Evolutionary conservation across 2,888 invertebrate species (phyloP).

Genomic region (Unio pictorum): DNA sequence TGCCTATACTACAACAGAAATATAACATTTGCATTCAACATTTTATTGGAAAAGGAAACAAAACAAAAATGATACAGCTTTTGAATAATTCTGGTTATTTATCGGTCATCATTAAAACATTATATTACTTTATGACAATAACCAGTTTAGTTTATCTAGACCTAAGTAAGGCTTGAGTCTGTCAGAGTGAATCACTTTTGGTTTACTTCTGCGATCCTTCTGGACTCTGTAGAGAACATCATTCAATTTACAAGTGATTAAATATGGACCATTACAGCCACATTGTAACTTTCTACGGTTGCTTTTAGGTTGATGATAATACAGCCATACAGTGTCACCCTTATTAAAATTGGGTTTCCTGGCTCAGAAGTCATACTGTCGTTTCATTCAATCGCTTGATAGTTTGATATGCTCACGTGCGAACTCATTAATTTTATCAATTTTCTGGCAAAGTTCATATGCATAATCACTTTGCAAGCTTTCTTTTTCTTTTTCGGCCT

Average conservation of each 20-base stretch:
- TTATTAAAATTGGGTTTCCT: conserved; percentile 8
- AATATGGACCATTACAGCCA: conserved; percentile 25
- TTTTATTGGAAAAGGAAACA: no score
- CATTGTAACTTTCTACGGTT: conserved; percentile 7
- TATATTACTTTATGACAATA: no score
- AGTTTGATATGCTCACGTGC: conserved; percentile 27
- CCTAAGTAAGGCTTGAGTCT: no score
- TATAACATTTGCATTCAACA: no score
- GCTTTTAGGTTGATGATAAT: conserved; percentile 17
- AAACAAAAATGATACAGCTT: no score
- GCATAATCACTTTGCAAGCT: conserved; percentile 20
- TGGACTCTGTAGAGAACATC: conserved; percentile 13
- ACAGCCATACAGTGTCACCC: conserved; percentile 19
- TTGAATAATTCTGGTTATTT: no score
- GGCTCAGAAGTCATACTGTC: conserved; percentile 12
- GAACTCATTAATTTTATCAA: conserved; percentile 80
- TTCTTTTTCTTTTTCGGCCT: not conserved
- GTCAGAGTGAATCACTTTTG: no score
- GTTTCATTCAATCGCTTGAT: conserved; percentile 12
- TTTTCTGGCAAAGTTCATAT: conserved; percentile 74
- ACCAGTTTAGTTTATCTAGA: no score
- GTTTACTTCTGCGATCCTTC: not conserved
- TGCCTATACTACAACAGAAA: no score
- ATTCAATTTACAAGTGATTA: conserved; percentile 7
- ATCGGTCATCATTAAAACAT: no score